A percentile compares a stretch with the other conserved stretches of the same genome.
Conservation (phyloP, 2,797 vertebrate genomes). For the Pteropus rufus region DNA sequence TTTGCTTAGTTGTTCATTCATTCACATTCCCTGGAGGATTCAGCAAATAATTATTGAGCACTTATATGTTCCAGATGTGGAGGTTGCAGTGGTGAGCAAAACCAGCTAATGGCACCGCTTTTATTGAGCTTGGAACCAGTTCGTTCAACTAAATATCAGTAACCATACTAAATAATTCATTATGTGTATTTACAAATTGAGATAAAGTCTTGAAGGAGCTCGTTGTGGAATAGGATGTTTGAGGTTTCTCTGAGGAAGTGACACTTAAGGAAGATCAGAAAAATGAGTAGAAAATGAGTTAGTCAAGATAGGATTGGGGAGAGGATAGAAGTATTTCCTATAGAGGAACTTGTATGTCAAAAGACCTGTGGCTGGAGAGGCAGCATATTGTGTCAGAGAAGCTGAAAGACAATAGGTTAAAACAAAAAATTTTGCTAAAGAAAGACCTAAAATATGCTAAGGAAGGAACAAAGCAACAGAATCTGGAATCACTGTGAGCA, state of each 20-base stretch:
- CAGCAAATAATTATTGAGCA: not conserved
- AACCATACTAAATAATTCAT: not conserved
- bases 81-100: not conserved
- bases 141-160: not conserved
- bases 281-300: not conserved
- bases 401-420: not conserved
- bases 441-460: not conserved
- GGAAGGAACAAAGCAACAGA: not conserved
- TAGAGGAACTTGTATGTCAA: not conserved
- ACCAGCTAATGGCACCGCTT: not conserved
- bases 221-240: not conserved
- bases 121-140: not conserved
- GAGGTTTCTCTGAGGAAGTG: slow-evolving; percentile 8
- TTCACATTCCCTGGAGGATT: not conserved
- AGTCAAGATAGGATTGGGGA: not conserved
- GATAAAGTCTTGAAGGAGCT: not conserved
- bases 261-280: not conserved
- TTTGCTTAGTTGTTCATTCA: slow-evolving; percentile 18
- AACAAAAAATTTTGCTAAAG: not conserved
- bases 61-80: not conserved
- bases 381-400: not conserved
- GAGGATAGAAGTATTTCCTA: not conserved
- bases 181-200: not conserved
- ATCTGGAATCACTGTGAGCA: not conserved
- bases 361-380: not conserved